Conservation (phyloP, 2,797 vertebrate species). For the Hipposideros larvatus region DNA sequence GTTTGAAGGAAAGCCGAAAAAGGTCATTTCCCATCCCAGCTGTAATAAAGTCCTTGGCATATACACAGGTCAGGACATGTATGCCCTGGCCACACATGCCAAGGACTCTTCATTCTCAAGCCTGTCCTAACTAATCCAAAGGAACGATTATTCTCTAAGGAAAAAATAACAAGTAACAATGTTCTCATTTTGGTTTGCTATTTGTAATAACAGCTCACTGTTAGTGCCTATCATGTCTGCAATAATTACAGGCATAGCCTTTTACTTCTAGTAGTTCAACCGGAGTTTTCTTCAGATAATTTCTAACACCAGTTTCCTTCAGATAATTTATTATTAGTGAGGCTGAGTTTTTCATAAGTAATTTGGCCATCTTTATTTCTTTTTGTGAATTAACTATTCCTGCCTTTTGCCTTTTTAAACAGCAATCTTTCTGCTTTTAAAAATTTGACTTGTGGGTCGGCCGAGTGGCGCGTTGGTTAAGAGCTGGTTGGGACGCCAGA, state of each 20-base stretch:
- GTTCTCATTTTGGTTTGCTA: not conserved
- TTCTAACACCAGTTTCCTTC: not conserved
- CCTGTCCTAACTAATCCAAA: not conserved
- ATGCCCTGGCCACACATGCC: not conserved
- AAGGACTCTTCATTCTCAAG: not conserved
- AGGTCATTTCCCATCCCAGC: not conserved
- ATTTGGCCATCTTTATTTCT: not conserved
- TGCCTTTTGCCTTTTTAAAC: not conserved
- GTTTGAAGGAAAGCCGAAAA: not conserved
- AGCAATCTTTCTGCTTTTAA: not conserved
- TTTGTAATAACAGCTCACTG: not conserved
- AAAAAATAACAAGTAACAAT: not conserved
- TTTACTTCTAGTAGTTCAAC: not conserved
- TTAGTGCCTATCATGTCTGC: not conserved
- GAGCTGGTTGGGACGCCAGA: too few relatives aligned
- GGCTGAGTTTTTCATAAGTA: not conserved
- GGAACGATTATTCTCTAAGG: not conserved
- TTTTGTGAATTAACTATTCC: slow-evolving; percentile 22
- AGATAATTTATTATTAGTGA: not conserved
- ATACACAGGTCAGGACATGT: too few relatives aligned
- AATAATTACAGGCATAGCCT: not conserved
- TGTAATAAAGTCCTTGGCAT: not conserved
- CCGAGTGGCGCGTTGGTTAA: too few relatives aligned
- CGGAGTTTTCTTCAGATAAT: not conserved
- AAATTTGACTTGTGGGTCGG: not conserved